A percentile compares a stretch with the other conserved stretches of the same genome.
phyloP scores from a whole-genome alignment of 2,888 invertebrate species.

The Anorthoa munda region DNA sequence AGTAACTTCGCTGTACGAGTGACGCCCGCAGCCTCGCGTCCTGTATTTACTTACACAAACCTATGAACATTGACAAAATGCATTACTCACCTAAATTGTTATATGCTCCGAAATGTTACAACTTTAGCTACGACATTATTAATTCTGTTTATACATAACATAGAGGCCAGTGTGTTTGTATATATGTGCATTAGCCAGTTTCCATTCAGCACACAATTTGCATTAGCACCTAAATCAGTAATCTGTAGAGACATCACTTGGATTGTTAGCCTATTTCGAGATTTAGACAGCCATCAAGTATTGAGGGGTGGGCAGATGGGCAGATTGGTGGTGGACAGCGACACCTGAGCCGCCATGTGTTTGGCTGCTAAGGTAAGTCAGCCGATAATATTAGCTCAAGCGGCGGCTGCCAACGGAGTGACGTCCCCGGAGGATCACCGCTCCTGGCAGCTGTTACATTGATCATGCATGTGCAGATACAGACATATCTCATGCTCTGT shows the following conservation, averaged over 20 bases:
- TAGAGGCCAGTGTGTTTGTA: slow-evolving; percentile 16
- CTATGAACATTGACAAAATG: slow-evolving; percentile 60
- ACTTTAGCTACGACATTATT: slow-evolving; percentile 36
- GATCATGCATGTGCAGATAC: slow-evolving; percentile 36
- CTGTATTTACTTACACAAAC: slow-evolving; percentile 61
- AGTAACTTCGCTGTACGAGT: slow-evolving; percentile 87
- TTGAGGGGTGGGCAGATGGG: slow-evolving; percentile 75
- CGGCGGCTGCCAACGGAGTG: slow-evolving; percentile 23
- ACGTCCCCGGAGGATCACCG: slow-evolving; percentile 41
- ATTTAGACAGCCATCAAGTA: slow-evolving; percentile 83
- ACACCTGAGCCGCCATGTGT: slow-evolving; percentile 41
- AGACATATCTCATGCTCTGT: slow-evolving; percentile 1
- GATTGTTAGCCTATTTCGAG: slow-evolving; percentile 79
- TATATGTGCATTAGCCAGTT: slow-evolving; percentile 43
- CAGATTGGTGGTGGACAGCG: slow-evolving; percentile 71
- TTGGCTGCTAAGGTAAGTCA: slow-evolving; percentile 66
- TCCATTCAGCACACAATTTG: slow-evolving; percentile 56
- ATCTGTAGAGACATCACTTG: slow-evolving; percentile 70
- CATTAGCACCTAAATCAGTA: slow-evolving; percentile 73
- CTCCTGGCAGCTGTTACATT: slow-evolving; percentile 33
- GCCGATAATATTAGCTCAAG: slow-evolving; percentile 77
- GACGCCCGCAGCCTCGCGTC: slow-evolving; percentile 78
- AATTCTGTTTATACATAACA: slow-evolving; percentile 49
- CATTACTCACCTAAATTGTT: slow-evolving; percentile 53
- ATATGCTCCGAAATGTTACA: slow-evolving; percentile 27